These are phyloP conservation scores for Listronotus bonariensis DNA, from an alignment of 1,140 invertebrate genomes.

Conservation along the genomic window DNA sequence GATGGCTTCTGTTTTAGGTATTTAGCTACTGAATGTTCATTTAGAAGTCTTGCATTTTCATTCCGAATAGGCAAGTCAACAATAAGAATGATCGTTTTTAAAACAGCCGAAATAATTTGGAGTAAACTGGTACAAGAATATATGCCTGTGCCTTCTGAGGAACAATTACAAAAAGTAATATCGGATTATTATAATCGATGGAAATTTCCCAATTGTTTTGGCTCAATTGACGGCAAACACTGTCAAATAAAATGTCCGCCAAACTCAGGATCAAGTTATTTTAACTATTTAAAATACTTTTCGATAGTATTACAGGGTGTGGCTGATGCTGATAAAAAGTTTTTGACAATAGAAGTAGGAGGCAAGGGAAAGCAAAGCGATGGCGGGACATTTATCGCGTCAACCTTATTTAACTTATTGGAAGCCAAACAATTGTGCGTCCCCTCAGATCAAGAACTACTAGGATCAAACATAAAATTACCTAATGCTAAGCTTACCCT, in stretches of 20 bases:
- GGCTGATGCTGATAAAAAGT: slow-evolving; percentile 21
- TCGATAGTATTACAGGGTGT: slow-evolving; percentile 28
- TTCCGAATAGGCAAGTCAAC: slow-evolving; percentile 24
- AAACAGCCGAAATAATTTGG: slow-evolving; percentile 22
- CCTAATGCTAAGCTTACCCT: neutral
- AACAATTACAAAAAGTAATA: slow-evolving; percentile 15
- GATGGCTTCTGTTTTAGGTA: slow-evolving; percentile 25
- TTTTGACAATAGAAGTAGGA: slow-evolving; percentile 32
- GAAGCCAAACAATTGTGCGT: slow-evolving; percentile 17
- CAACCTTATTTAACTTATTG: slow-evolving; percentile 22
- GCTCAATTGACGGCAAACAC: slow-evolving; percentile 22
- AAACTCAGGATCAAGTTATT: slow-evolving; percentile 16
- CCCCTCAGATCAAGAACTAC: neutral
- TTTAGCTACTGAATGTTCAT: slow-evolving; percentile 13
- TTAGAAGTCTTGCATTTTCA: slow-evolving; percentile 6
- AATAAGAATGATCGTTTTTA: slow-evolving; percentile 15
- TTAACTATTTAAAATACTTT: slow-evolving; percentile 26
- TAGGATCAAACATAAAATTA: slow-evolving; percentile 15
- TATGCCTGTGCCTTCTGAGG: slow-evolving; percentile 4
- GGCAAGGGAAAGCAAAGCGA: slow-evolving; percentile 26
- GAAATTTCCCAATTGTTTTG: slow-evolving; percentile 24
- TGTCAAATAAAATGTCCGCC: slow-evolving; percentile 17
- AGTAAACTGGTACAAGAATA: slow-evolving; percentile 2
- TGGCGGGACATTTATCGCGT: slow-evolving; percentile 24
- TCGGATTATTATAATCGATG: slow-evolving; percentile 11